Evolutionary conservation across 2,888 invertebrate genomes (phyloP).

Genomic region (Lumbricus terrestris): DNA sequence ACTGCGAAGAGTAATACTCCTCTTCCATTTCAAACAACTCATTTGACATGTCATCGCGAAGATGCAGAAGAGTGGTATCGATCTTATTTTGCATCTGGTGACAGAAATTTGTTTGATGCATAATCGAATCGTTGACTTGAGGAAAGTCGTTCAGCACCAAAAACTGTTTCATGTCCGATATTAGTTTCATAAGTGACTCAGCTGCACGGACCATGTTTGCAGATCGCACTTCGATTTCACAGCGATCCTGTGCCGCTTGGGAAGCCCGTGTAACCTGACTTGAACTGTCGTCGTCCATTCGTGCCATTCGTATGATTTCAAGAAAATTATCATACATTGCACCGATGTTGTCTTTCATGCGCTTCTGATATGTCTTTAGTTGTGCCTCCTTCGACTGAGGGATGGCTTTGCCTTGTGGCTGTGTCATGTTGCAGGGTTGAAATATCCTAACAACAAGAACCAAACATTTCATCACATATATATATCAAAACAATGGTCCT

Average conservation of each 20-base stretch:
- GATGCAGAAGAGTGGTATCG: constrained; percentile 85
- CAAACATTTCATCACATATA: background rate
- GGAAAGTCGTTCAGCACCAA: constrained; percentile 96
- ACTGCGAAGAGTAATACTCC: constrained; percentile 73
- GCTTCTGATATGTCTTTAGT: constrained; percentile 87
- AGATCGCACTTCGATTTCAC: constrained; percentile 93
- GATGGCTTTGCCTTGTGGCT: constrained; percentile 20
- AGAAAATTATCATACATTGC: constrained; percentile 96
- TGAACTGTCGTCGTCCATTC: constrained; percentile 41
- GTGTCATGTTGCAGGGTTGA: background rate
- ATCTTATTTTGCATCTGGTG: constrained; percentile 86
- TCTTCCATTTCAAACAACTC: constrained; percentile 89
- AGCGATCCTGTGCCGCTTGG: constrained; percentile 91
- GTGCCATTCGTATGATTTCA: constrained; percentile 66
- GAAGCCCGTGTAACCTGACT: constrained; percentile 60
- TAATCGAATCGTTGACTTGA: constrained; percentile 93
- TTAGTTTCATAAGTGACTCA: constrained; percentile 93
- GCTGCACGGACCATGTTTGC: constrained; percentile 95
- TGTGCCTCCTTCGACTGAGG: constrained; percentile 91
- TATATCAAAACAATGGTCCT: background rate
- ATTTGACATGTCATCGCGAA: constrained; percentile 91
- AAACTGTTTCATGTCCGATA: constrained; percentile 96
- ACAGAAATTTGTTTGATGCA: constrained; percentile 85
- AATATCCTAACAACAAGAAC: background rate
- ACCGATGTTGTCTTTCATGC: constrained; percentile 92